phyloP scores from a whole-genome alignment of 2,797 vertebrate genomes.

The Chrysocyon brachyurus region DNA sequence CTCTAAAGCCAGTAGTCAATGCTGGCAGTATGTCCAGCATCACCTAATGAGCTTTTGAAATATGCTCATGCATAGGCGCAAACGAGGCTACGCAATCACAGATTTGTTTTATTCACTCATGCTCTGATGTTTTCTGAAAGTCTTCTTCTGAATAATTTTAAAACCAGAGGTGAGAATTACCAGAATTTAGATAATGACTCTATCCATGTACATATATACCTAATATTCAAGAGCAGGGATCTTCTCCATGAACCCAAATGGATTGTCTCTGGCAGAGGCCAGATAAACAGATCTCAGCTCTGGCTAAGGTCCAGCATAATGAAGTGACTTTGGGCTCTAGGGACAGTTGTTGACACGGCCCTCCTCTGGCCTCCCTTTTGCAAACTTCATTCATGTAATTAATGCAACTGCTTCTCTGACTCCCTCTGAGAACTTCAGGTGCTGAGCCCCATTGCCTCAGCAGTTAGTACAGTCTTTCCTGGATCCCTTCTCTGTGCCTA shows the following conservation, averaged over 20 bases:
- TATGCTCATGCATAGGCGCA: not conserved
- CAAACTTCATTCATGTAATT: not conserved
- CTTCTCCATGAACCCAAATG: not conserved
- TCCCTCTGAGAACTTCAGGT: not conserved
- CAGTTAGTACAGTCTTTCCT: not conserved
- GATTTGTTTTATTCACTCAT: not conserved
- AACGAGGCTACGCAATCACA: not conserved
- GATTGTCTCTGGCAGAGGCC: too few species aligned
- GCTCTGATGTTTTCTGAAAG: not conserved
- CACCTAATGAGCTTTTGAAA: not conserved
- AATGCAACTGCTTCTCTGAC: not conserved
- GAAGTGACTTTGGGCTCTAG: not conserved
- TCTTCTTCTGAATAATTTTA: not conserved
- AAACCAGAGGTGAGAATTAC: not conserved
- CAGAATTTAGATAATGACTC: not conserved
- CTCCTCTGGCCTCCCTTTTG: not conserved
- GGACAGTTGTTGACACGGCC: not conserved
- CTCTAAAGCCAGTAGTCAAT: not conserved
- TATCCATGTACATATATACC: too few species aligned
- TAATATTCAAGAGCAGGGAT: not conserved
- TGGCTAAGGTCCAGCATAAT: not conserved
- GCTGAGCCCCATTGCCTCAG: not conserved
- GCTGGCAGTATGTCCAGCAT: not conserved
- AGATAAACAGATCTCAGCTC: not conserved
- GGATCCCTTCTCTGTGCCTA: not conserved